Evolutionary conservation across 2,113 vertebrate species (phyloP).

Genomic region (Siniperca knerii): DNA sequence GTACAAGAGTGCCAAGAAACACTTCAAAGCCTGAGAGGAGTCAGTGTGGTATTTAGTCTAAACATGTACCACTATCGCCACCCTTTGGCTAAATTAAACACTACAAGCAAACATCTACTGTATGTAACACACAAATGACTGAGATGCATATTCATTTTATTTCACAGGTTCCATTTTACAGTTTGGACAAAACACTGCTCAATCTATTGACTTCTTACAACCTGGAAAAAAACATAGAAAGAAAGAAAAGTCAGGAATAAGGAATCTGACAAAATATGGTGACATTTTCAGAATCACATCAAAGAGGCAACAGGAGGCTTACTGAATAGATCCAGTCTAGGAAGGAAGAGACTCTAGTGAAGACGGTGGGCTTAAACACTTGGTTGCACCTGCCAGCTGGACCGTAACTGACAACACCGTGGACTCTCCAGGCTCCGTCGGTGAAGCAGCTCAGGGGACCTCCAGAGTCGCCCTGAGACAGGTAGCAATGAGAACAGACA

Average conservation of each 20-base stretch:
- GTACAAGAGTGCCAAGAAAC: slow-evolving; percentile 2
- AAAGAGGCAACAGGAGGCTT: slow-evolving; percentile 38
- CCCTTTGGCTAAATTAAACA: slow-evolving; percentile 43
- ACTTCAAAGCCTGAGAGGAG: background rate
- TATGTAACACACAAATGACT: background rate
- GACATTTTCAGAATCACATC: background rate
- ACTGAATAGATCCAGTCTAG: slow-evolving; percentile 75
- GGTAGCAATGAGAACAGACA: slow-evolving; percentile 24
- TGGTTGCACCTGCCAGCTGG: slow-evolving; percentile 77
- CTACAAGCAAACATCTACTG: slow-evolving; percentile 12
- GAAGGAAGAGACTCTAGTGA: slow-evolving; percentile 81
- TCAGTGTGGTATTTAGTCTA: background rate
- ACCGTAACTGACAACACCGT: slow-evolving; percentile 82
- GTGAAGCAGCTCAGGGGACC: slow-evolving; percentile 78
- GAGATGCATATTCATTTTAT: slow-evolving; percentile 40
- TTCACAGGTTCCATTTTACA: background rate
- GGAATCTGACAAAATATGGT: background rate
- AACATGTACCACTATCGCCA: slow-evolving; percentile 36
- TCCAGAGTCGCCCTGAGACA: slow-evolving; percentile 79
- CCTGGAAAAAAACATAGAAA: slow-evolving; percentile 21
- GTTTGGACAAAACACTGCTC: background rate
- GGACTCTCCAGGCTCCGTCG: slow-evolving; percentile 72
- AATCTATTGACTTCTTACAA: background rate
- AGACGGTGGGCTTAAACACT: slow-evolving; percentile 78
- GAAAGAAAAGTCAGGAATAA: background rate